A percentile compares a stretch with the other conserved stretches of the same genome.
Evolutionary conservation across 2,888 invertebrate genomes (phyloP).

Genomic region (Tenodera sinensis): DNA sequence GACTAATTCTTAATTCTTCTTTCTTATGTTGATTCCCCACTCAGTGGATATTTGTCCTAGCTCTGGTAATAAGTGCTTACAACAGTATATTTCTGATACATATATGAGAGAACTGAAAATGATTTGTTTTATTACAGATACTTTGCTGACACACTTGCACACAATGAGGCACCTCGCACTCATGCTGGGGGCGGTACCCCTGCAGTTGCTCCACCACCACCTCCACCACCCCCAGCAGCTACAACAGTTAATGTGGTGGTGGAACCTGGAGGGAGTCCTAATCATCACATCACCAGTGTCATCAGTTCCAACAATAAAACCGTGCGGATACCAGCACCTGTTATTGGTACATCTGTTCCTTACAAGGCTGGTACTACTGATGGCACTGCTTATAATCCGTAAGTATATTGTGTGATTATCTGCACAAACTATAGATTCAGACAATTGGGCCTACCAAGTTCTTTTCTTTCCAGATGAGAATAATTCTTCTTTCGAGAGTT

Average conservation of each 20-base stretch:
- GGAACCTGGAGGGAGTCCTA: neutral
- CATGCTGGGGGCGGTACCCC: conserved; percentile 25
- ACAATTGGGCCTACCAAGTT: too few relatives aligned
- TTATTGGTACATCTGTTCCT: neutral
- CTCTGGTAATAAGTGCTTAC: too few relatives aligned
- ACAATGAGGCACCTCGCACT: conserved; percentile 45
- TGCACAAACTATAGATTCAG: too few relatives aligned
- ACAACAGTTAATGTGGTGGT: neutral
- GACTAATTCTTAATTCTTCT: too few relatives aligned
- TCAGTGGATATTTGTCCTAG: too few relatives aligned
- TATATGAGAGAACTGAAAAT: too few relatives aligned
- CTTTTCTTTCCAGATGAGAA: too few relatives aligned
- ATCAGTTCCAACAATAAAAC: conserved; percentile 13
- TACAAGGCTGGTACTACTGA: neutral
- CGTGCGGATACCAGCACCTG: neutral
- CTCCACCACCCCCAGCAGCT: conserved; percentile 2
- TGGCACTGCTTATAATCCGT: neutral
- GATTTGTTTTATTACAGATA: conserved; percentile 41
- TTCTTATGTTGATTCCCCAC: too few relatives aligned
- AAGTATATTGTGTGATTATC: neutral
- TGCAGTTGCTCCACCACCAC: conserved; percentile 27
- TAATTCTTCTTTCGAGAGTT: too few relatives aligned
- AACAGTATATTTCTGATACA: too few relatives aligned
- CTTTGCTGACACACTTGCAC: conserved; percentile 51
- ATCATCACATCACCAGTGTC: conserved; percentile 22